These are phyloP conservation scores for Poecilia gillii DNA, from an alignment of 2,797 vertebrate species.

Conservation along the genomic window DNA sequence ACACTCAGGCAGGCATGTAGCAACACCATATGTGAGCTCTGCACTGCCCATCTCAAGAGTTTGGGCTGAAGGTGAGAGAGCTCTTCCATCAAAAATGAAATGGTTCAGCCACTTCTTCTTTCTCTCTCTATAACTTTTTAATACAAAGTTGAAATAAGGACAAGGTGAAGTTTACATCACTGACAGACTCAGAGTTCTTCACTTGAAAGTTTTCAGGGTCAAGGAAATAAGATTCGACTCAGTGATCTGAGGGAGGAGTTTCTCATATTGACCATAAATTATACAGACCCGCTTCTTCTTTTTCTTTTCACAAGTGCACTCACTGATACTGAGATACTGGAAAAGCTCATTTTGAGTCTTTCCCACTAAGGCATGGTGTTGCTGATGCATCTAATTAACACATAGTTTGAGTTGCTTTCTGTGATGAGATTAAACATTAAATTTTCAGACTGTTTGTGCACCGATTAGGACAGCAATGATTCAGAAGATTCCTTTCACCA, in stretches of 20 bases:
- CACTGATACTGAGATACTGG: neutral
- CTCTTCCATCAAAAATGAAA: conserved; percentile 3
- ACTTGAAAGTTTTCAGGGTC: conserved; percentile 13
- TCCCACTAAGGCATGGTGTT: neutral
- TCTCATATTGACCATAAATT: conserved; percentile 16
- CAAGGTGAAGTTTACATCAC: conserved; percentile 1
- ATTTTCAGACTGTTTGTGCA: neutral
- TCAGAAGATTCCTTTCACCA: neutral
- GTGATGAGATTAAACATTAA: neutral
- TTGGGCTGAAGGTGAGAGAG: conserved; percentile 25
- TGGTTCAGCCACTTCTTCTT: conserved; percentile 2
- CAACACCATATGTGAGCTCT: conserved; percentile 48
- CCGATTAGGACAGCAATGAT: neutral
- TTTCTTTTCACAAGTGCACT: neutral
- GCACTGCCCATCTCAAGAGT: conserved; percentile 8
- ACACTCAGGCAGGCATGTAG: conserved; percentile 36
- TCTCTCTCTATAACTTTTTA: conserved; percentile 2
- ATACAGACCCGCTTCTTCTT: conserved; percentile 10
- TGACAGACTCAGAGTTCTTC: conserved; percentile 5
- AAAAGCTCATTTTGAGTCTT: neutral
- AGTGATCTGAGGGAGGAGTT: conserved; percentile 4
- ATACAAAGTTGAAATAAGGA: conserved; percentile 17
- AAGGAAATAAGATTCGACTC: conserved; percentile 10
- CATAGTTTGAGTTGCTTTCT: neutral
- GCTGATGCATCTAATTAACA: neutral